phyloP scores from a whole-genome alignment of 2,888 invertebrate species.

The Andrena fulva region DNA sequence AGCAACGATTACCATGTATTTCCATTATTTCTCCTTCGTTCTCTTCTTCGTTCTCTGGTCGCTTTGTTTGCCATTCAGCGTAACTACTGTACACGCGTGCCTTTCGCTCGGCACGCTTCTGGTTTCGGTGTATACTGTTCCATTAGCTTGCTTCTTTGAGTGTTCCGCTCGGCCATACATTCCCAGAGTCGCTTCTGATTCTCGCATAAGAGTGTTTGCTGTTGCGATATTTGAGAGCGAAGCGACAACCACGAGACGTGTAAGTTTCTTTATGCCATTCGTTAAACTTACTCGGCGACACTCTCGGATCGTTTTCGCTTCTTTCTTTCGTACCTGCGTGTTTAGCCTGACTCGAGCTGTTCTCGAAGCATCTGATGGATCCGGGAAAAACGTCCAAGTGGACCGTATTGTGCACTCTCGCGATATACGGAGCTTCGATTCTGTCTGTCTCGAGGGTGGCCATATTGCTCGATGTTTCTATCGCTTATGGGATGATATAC shows the following conservation, averaged over 20 bases:
- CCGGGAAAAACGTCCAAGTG: no score
- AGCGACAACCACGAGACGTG: neutral
- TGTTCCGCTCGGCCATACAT: conserved; percentile 11
- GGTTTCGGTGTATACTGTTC: conserved; percentile 10
- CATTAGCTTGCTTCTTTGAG: conserved; percentile 29
- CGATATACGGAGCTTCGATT: no score
- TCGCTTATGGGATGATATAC: no score
- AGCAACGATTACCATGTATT: conserved; percentile 3
- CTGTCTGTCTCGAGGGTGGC: no score
- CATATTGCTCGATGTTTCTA: no score
- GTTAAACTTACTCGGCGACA: neutral
- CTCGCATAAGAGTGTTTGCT: conserved; percentile 4
- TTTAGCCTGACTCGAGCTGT: neutral
- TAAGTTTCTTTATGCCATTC: neutral
- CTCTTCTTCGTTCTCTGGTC: neutral
- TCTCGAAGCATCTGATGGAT: no score
- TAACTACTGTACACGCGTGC: neutral
- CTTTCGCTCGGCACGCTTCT: conserved; percentile 11
- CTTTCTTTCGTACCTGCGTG: neutral
- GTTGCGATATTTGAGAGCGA: neutral
- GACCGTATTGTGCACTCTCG: no score
- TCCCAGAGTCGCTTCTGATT: neutral
- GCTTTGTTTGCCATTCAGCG: neutral
- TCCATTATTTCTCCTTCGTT: no score
- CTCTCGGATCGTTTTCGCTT: neutral